A percentile compares a stretch with the other conserved stretches of the same genome.
phyloP scores from a whole-genome alignment of 2,888 invertebrate genomes.

The Mycalesis mineus region DNA sequence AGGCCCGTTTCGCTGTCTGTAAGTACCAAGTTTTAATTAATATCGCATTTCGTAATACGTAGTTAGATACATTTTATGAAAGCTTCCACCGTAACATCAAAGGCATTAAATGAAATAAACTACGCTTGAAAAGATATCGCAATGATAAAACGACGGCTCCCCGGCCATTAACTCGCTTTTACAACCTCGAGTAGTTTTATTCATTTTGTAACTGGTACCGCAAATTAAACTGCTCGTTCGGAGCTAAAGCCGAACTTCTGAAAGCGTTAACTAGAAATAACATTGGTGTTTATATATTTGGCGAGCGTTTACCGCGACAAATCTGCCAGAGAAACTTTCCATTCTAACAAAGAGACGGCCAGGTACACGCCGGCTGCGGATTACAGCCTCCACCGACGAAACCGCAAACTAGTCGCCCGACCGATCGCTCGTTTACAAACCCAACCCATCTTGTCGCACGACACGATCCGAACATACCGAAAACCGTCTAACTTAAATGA shows the following conservation, averaged over 20 bases:
- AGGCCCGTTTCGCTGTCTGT: too few relatives aligned
- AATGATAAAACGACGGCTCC: slow-evolving; percentile 7
- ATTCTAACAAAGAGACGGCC: slow-evolving; percentile 65
- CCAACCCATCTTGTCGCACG: slow-evolving; percentile 39
- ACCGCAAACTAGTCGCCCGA: slow-evolving; percentile 41
- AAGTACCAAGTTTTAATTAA: background rate
- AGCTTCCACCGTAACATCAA: background rate
- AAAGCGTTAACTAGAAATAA: slow-evolving; percentile 33
- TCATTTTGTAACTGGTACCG: slow-evolving; percentile 13
- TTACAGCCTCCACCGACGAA: slow-evolving; percentile 48
- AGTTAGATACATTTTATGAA: background rate
- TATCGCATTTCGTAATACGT: background rate
- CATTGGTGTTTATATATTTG: slow-evolving; percentile 36
- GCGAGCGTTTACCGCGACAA: slow-evolving; percentile 45
- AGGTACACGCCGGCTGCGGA: slow-evolving; percentile 67
- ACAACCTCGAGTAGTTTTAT: slow-evolving; percentile 11
- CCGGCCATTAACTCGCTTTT: slow-evolving; percentile 10
- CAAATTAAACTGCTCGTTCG: slow-evolving; percentile 25
- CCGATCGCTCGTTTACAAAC: slow-evolving; percentile 30
- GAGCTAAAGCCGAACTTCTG: slow-evolving; percentile 25
- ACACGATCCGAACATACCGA: slow-evolving; percentile 37
- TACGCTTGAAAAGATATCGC: slow-evolving; percentile 1
- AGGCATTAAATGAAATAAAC: slow-evolving; percentile 2
- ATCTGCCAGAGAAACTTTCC: slow-evolving; percentile 60
- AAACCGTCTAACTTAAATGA: slow-evolving; percentile 58